These are phyloP conservation scores for Caenorhabditis wallacei DNA, from an alignment of 2,888 invertebrate genomes.

Conservation along the genomic window DNA sequence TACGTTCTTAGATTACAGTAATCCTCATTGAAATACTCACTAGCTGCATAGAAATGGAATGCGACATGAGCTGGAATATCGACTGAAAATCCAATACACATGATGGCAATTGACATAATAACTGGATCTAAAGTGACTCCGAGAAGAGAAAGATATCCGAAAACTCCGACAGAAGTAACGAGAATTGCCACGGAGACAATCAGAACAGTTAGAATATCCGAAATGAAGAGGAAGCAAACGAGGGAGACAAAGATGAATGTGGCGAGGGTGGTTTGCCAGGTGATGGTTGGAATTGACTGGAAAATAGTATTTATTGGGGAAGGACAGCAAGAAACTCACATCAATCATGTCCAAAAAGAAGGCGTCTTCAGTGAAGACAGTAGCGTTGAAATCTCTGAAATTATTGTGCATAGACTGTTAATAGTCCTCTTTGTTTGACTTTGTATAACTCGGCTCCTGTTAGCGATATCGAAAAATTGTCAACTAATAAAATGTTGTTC, in stretches of 20 bases:
- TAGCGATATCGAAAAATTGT: too few species aligned
- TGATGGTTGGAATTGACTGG: constrained; percentile 70
- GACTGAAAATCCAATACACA: constrained; percentile 70
- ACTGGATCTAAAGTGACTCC: constrained; percentile 68
- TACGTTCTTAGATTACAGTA: not conserved
- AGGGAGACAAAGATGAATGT: constrained; percentile 64
- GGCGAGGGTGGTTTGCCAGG: constrained; percentile 68
- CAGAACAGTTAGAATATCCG: constrained; percentile 59
- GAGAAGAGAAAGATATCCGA: constrained; percentile 64
- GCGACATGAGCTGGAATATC: constrained; percentile 72
- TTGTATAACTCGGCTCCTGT: too few species aligned
- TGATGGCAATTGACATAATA: constrained; percentile 65
- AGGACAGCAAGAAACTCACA: constrained; percentile 36
- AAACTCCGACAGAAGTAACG: constrained; percentile 64
- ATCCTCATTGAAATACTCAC: constrained; percentile 41
- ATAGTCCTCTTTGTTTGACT: too few species aligned
- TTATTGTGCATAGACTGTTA: too few species aligned
- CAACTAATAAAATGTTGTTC: too few species aligned
- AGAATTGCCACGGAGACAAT: constrained; percentile 62
- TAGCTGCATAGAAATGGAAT: constrained; percentile 69
- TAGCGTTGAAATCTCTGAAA: constrained; percentile 70
- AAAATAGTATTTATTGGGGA: not conserved
- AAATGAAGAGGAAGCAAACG: constrained; percentile 65
- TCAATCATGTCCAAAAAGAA: constrained; percentile 74
- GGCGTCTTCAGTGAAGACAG: constrained; percentile 74